Percentiles rank a stretch among this genome's conserved stretches.
Conservation (phyloP, 2,797 vertebrate species). For the Pangasius krempfi region DNA sequence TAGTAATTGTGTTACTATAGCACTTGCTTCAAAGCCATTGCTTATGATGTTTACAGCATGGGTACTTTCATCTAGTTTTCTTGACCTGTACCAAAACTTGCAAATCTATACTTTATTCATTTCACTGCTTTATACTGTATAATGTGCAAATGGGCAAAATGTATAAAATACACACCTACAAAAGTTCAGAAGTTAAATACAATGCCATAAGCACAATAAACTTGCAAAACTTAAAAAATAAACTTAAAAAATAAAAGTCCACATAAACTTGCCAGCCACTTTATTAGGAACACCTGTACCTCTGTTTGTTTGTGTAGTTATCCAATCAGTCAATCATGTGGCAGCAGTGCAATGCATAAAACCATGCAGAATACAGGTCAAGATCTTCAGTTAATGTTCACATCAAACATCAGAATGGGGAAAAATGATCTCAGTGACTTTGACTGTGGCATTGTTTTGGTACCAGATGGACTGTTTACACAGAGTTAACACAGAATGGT, state of each 20-base stretch:
- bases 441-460: not conserved
- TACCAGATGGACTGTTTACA: not conserved
- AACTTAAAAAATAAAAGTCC: not conserved
- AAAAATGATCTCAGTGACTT: not conserved
- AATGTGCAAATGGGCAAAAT: not conserved
- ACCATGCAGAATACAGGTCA: not conserved
- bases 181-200: not conserved
- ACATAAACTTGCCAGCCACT: not conserved
- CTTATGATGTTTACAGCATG: slow-evolving; percentile 27
- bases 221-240: no score
- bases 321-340: not conserved
- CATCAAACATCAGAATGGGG: not conserved
- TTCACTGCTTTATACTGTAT: not conserved
- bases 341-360: not conserved
- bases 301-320: not conserved
- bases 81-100: not conserved
- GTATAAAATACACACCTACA: not conserved
- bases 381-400: not conserved
- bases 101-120: not conserved
- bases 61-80: slow-evolving; percentile 15
- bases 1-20: slow-evolving; percentile 13
- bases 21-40: slow-evolving; percentile 12
- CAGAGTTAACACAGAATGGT: not conserved
- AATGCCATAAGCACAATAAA: not conserved
- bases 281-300: not conserved